phyloP scores from a whole-genome alignment of 1,140 invertebrate species.

The Zaprionus nigranus region DNA sequence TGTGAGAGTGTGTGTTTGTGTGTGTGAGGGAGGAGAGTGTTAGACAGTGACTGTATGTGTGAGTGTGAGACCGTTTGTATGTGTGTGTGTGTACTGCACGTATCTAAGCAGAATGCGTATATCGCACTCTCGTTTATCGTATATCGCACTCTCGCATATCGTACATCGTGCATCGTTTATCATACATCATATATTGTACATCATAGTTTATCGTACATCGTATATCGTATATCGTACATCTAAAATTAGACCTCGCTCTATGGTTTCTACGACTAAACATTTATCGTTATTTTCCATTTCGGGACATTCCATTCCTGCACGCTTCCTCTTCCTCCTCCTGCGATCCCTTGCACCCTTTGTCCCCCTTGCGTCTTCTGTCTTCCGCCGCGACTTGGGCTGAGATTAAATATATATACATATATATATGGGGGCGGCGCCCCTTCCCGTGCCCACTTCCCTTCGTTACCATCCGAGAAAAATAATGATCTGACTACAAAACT shows the following conservation, averaged over 20 bases:
- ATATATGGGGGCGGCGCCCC: neutral
- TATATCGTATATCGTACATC: slow-evolving; percentile 12
- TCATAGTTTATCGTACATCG: slow-evolving; percentile 5
- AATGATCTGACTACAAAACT: slow-evolving; percentile 18
- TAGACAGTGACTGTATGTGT: neutral
- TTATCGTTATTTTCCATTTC: slow-evolving; percentile 16
- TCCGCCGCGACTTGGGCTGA: slow-evolving; percentile 15
- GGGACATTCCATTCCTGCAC: neutral
- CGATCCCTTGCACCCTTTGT: neutral
- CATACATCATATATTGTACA: slow-evolving; percentile 3
- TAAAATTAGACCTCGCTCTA: slow-evolving; percentile 22
- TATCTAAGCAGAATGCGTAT: neutral
- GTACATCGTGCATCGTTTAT: slow-evolving; percentile 16
- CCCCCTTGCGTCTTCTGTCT: neutral
- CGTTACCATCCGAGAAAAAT: neutral
- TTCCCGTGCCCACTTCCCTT: neutral
- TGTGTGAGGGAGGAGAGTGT: neutral
- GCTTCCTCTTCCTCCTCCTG: neutral
- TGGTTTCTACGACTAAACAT: slow-evolving; percentile 1
- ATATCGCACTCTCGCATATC: neutral
- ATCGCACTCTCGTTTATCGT: neutral
- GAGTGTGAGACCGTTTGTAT: neutral
- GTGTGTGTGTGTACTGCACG: neutral
- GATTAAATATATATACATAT: slow-evolving; percentile 27
- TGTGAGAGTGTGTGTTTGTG: slow-evolving; percentile 4